Percentiles rank a stretch among this genome's conserved stretches.
Evolutionary conservation across 1,140 invertebrate genomes (phyloP).

Genomic region (Metaphire vulgaris): DNA sequence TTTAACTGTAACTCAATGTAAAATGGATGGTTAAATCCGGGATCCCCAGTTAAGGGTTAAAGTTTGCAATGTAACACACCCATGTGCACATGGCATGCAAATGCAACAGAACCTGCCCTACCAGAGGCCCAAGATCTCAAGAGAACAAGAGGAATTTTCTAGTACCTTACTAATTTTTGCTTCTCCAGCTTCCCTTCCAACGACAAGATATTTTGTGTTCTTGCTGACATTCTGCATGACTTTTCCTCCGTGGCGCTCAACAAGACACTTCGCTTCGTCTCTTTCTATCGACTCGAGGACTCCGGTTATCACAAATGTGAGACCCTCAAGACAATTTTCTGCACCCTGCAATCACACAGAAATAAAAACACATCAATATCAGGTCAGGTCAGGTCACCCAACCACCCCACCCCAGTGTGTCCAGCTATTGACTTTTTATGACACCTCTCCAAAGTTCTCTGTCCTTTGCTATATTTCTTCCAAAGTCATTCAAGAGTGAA

Average conservation of each 20-base stretch:
- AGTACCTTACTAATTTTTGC: slow-evolving; percentile 71
- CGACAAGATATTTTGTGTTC: slow-evolving; percentile 74
- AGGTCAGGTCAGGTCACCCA: neutral
- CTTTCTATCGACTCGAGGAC: slow-evolving; percentile 80
- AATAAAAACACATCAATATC: neutral
- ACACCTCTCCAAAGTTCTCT: slow-evolving; percentile 3
- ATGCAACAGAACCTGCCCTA: too few relatives aligned
- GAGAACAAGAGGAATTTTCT: too few relatives aligned
- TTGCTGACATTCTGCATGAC: slow-evolving; percentile 67
- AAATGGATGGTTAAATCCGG: too few relatives aligned
- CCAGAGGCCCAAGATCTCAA: too few relatives aligned
- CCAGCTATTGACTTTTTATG: neutral
- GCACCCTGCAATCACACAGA: slow-evolving; percentile 58
- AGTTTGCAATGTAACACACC: too few relatives aligned
- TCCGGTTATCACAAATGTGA: slow-evolving; percentile 78
- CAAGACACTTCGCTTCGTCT: slow-evolving; percentile 67
- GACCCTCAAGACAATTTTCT: slow-evolving; percentile 60
- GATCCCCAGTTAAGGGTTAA: too few relatives aligned
- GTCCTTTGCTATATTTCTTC: neutral
- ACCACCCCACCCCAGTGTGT: neutral
- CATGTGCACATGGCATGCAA: too few relatives aligned
- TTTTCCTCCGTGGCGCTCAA: slow-evolving; percentile 73
- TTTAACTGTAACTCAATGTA: too few relatives aligned
- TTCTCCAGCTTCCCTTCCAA: slow-evolving; percentile 75
- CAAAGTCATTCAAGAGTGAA: neutral